Evolutionary conservation across 2,888 invertebrate genomes (phyloP), one percentile per base, ranked within the genome.

Genomic region (Thyatira batis): DNA sequence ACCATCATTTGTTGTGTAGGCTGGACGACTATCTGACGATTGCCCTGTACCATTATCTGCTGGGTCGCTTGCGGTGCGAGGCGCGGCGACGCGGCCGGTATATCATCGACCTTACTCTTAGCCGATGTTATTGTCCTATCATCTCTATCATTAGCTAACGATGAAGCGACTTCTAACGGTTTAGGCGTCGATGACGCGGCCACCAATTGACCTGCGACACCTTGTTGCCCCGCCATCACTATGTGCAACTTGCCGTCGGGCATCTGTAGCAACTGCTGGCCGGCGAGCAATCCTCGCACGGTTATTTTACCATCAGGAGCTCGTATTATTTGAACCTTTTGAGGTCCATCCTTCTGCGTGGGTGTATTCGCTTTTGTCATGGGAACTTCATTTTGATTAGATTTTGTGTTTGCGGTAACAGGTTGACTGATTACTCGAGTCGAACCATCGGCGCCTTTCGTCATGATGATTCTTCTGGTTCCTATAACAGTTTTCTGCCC

Each of bases 161-260:
- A 45, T 1, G 57, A 20, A 1, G 67, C 66, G 13, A 66, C 54
- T 43, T 84, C 76, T 55, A 66, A 58, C 65, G 82, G n/a, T 73
- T 83, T 63, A 55, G 77, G 48, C n/a, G 60, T 61, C 3, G 84
- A 78, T 9, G 90, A 77, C 1, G 88, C 82, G 13, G 91, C 84
- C 6, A 92, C 87, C 23, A 92, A 71, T 62, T 91, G 90, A 1
- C 92, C 91, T 0, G 82, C 72, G 57, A 89, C 82, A 13, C 93
- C 92, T 45, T 94, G 90, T 74, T 95, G 95, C 6, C 93, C 93
- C 9, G 95, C 93, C 80, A 94, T 95, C 30, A 96, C 93, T 17
- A 98, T 95, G 78, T 98, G 98, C 21, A 98, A 89, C 80, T 97
- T 97, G 0, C 98, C 98, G 83, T 98, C 98, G 0, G 98, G 96